Evolutionary conservation across 2,113 vertebrate genomes (phyloP).

Genomic region (Pelecanoides urinatrix): DNA sequence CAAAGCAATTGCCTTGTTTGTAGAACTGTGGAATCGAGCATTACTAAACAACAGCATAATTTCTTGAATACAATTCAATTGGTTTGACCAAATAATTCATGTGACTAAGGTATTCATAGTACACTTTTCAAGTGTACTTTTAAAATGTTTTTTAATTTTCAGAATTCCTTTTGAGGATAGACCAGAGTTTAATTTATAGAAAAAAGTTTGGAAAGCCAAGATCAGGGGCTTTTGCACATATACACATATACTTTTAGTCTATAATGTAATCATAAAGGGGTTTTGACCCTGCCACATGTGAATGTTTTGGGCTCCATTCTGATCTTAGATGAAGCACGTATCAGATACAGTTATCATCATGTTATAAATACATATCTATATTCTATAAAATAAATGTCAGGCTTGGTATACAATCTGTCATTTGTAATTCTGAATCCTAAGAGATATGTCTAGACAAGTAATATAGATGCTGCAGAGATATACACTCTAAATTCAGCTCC

Average conservation of each 20-base stretch:
- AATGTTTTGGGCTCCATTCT: background rate
- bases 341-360: conserved; percentile 6
- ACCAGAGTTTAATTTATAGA: background rate
- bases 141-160: background rate
- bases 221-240: background rate
- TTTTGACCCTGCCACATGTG: background rate
- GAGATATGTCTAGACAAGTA: conserved; percentile 34
- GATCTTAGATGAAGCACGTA: background rate
- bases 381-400: conserved; percentile 29
- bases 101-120: background rate
- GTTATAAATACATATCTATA: conserved; percentile 12
- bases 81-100: background rate
- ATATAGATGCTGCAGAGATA: conserved; percentile 32
- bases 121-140: background rate
- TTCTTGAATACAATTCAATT: background rate
- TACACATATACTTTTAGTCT: background rate
- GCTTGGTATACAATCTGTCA: background rate
- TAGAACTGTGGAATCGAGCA: background rate
- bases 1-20: background rate
- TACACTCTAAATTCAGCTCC: background rate
- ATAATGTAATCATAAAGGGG: background rate
- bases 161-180: background rate
- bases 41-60: background rate
- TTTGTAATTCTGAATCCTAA: conserved; percentile 27
- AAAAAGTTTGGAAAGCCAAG: background rate